Conservation (phyloP, 2,113 vertebrate genomes). For the Talpa occidentalis region DNA sequence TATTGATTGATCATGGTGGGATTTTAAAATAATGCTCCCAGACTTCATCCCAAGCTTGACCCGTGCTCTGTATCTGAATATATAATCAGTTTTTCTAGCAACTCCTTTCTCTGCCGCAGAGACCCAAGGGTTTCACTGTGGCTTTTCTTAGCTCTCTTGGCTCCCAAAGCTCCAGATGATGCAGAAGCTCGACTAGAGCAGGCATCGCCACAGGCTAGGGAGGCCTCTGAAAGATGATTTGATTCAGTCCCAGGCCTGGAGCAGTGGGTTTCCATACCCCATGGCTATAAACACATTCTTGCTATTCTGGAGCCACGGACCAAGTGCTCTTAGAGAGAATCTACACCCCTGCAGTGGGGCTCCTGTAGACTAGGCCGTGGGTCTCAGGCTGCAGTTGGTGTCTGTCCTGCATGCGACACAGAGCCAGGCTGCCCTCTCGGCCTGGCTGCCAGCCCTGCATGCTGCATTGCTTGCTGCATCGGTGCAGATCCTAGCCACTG, state of each 20-base stretch:
- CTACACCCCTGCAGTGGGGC: fast-evolving
- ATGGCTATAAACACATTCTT: not conserved
- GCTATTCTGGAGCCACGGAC: not conserved
- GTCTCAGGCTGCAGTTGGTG: not conserved
- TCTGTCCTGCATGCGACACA: not conserved
- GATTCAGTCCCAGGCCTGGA: not conserved
- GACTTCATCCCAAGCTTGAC: not conserved
- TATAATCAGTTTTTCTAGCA: not conserved
- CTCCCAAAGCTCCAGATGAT: not conserved
- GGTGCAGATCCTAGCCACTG: conserved; percentile 46
- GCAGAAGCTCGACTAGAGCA: not conserved
- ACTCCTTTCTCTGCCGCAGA: not conserved
- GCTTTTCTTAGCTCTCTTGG: not conserved
- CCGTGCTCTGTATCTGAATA: not conserved
- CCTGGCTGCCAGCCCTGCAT: conserved; percentile 45
- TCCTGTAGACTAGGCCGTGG: not conserved
- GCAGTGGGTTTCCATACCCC: not conserved
- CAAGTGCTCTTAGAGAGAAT: not conserved
- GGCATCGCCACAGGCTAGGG: not conserved
- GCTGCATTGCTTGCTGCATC: not conserved
- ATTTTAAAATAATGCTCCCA: not conserved
- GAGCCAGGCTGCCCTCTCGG: not conserved
- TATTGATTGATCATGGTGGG: not conserved
- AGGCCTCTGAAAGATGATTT: not conserved
- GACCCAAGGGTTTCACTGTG: not conserved